Base-by-base conservation (phyloP, 1,140 invertebrate genomes). In the Linepithema humile region DNA sequence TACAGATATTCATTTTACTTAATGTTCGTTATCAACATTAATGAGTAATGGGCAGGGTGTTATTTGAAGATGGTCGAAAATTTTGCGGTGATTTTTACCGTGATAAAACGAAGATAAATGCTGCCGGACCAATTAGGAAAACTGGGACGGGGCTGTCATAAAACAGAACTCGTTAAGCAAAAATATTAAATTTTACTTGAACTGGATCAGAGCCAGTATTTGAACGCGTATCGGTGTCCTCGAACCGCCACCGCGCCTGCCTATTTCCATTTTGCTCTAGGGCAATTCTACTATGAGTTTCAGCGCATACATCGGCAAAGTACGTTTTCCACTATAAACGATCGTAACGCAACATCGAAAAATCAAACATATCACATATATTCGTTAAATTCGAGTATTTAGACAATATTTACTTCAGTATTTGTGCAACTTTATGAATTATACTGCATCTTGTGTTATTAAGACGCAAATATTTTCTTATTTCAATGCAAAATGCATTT, bases 121-220 rank as follows among this genome's bases (percentile, higher is more conserved):
- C 82, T 84, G 55, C 48, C 64, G 29, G 74, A 83, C 90, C 91
- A 93, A 92, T 92, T 92, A 92, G 82, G 85, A 85, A 83, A 92
- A 92, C 90, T 92, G 72, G 92, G 85, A 82, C 91, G 72, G 59
- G 29, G 60, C 72, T 84, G 77, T 87, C 88, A 91, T 57, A 74
- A 93, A 91, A 32, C 88, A 91, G 91, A 91, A 88, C 91, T 91
- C 91, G 90, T 92, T 93, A 91, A 91, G 91, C 89, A 92, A 92
- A 92, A 92, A 93, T 92, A 92, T 92, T 90, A 92, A 93, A 89
- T 92, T 93, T 92, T 69, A 91, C 91, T 92, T 91, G 88, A 67
- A 90, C 88, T 92, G 92, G 92, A 91, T 84, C 82, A 82, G 26
- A 86, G 91, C 91, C 89, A 93, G 87, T 85, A 69, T 89, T 91